Conservation (phyloP, 2,797 vertebrate species). For the Macropodus opercularis region DNA sequence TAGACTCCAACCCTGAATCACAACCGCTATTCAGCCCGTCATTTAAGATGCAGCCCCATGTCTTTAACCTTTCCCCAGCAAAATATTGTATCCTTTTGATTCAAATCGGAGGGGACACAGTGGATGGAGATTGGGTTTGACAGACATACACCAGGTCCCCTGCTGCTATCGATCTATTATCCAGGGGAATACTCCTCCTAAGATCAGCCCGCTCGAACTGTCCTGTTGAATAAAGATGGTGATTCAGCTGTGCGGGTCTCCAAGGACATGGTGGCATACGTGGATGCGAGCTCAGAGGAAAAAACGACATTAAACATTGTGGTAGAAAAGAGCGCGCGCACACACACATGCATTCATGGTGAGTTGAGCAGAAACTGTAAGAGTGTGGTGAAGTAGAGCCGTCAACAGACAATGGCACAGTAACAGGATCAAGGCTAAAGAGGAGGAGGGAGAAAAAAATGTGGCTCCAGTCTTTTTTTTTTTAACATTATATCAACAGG, state of each 20-base stretch:
- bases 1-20: constrained; percentile 34
- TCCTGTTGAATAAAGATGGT: constrained; percentile 62
- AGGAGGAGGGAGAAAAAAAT: background rate
- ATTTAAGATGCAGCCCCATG: constrained; percentile 49
- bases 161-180: constrained; percentile 59
- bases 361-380: constrained; percentile 16
- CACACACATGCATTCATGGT: background rate
- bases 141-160: constrained; percentile 41
- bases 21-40: constrained; percentile 2
- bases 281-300: constrained; percentile 1
- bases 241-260: constrained; percentile 30
- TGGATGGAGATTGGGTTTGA: constrained; percentile 57
- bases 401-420: constrained; percentile 10
- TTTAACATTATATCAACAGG: background rate
- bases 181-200: constrained; percentile 43
- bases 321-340: constrained; percentile 14
- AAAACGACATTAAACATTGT: constrained; percentile 27
- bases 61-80: constrained; percentile 56
- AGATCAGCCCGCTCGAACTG: constrained; percentile 42
- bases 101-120: constrained; percentile 28
- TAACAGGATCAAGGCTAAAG: constrained; percentile 5
- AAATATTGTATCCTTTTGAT: constrained; percentile 33
- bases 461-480: constrained; percentile 9
- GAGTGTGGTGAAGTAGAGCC: constrained; percentile 31
- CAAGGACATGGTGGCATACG: background rate